Conservation (phyloP, 2,797 vertebrate genomes). For the Takifugu ocellatus region DNA sequence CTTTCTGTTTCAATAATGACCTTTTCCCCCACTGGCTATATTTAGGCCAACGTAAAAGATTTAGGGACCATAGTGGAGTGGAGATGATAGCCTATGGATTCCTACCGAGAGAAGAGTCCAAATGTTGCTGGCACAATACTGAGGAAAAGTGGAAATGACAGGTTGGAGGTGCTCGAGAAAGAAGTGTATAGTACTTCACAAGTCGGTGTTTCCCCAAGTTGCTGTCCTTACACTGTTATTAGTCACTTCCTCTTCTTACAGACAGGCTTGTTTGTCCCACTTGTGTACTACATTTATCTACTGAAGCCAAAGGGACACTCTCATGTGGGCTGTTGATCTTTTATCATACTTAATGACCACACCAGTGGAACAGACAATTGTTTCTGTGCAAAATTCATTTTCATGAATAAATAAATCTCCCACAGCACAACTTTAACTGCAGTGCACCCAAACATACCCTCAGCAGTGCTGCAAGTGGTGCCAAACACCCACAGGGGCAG, state of each 20-base stretch:
- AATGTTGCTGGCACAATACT: constrained; percentile 20
- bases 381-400: constrained; percentile 18
- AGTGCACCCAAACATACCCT: constrained; percentile 44
- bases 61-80: constrained; percentile 42
- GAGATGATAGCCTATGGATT: constrained; percentile 50
- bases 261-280: not conserved
- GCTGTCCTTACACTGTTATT: constrained; percentile 28
- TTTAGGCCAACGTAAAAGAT: constrained; percentile 56
- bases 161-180: constrained; percentile 21
- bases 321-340: constrained; percentile 35
- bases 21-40: constrained; percentile 52
- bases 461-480: constrained; percentile 37
- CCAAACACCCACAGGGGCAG: constrained; percentile 35
- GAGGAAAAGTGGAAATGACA: constrained; percentile 32
- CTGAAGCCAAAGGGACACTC: constrained; percentile 25
- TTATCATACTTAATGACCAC: constrained; percentile 55
- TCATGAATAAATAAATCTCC: constrained; percentile 22
- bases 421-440: constrained; percentile 36
- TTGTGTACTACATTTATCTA: constrained; percentile 3
- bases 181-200: constrained; percentile 13
- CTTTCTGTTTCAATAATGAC: constrained; percentile 68
- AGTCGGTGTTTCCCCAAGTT: constrained; percentile 17
- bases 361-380: constrained; percentile 44
- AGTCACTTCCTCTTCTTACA: constrained; percentile 28
- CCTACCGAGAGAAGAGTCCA: constrained; percentile 27